Evolutionary conservation across 2,888 invertebrate genomes (phyloP).

Genomic region (Subacronicta megacephala): DNA sequence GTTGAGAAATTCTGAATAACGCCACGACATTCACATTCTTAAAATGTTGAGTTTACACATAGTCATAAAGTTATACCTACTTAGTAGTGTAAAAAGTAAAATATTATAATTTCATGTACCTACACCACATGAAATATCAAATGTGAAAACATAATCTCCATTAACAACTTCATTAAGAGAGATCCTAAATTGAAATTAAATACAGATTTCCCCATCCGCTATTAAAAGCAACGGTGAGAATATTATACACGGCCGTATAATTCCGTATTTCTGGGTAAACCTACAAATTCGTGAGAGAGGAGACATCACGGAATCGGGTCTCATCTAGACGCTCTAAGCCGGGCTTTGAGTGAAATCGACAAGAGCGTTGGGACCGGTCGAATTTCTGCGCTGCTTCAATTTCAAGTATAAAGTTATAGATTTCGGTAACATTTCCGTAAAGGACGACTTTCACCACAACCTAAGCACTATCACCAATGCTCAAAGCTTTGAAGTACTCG

Average conservation of each 20-base stretch:
- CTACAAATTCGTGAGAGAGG: neutral
- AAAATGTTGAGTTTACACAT: too few relatives aligned
- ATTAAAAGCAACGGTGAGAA: neutral
- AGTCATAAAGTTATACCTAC: too few relatives aligned
- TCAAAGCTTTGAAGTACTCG: conserved; percentile 36
- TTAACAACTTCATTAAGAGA: too few relatives aligned
- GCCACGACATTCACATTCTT: too few relatives aligned
- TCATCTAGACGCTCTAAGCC: conserved; percentile 5
- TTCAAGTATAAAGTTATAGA: conserved; percentile 22
- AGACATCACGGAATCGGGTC: neutral
- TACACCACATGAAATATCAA: too few relatives aligned
- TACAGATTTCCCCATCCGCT: neutral
- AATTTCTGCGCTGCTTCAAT: conserved; percentile 21
- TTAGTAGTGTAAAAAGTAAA: too few relatives aligned
- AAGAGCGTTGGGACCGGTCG: conserved; percentile 4
- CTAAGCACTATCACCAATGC: conserved; percentile 2
- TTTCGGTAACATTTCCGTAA: conserved; percentile 19
- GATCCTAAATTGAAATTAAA: neutral
- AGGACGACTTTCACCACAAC: neutral
- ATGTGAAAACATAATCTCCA: too few relatives aligned
- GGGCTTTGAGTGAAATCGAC: conserved; percentile 17
- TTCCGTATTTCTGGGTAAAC: conserved; percentile 1
- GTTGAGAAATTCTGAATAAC: too few relatives aligned
- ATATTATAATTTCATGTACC: too few relatives aligned
- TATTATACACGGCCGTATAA: neutral